These are phyloP conservation scores for Lynx canadensis DNA, from an alignment of 2,113 vertebrate species.

Conservation along the genomic window DNA sequence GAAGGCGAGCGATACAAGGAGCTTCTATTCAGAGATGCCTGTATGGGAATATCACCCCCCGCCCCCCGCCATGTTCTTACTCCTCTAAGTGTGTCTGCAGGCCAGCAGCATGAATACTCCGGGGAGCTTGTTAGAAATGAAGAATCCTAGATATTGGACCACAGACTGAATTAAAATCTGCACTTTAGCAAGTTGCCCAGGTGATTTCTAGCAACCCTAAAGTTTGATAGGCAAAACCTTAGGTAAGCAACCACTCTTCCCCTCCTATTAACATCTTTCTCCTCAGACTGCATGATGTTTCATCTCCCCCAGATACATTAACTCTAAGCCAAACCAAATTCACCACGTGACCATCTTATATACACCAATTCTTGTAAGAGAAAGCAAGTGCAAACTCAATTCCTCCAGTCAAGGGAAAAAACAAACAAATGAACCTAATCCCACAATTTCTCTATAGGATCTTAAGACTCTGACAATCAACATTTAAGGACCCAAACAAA, in stretches of 20 bases:
- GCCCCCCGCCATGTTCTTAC: neutral
- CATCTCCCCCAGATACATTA: neutral
- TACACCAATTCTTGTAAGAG: neutral
- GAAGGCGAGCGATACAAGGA: constrained; percentile 81
- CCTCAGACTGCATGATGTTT: neutral
- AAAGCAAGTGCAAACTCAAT: neutral
- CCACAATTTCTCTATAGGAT: neutral
- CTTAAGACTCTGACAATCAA: neutral
- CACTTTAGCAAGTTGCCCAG: neutral
- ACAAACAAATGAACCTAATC: neutral
- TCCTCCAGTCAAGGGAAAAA: neutral
- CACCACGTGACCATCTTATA: neutral
- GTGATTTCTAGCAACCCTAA: neutral
- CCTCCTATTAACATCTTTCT: neutral
- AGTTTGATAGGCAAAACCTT: neutral
- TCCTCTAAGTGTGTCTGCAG: neutral
- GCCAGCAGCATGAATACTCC: neutral
- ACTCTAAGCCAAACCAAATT: constrained; percentile 23
- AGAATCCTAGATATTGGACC: neutral
- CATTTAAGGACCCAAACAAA: neutral
- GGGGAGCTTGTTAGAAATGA: neutral
- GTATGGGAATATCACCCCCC: constrained; percentile 19
- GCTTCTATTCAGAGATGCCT: constrained; percentile 68
- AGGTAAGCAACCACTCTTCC: neutral
- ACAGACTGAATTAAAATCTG: constrained; percentile 28